Percentiles rank a stretch among this genome's conserved stretches.
These are phyloP conservation scores for Bungarus multicinctus DNA, from an alignment of 2,113 vertebrate species.

Conservation along the genomic window DNA sequence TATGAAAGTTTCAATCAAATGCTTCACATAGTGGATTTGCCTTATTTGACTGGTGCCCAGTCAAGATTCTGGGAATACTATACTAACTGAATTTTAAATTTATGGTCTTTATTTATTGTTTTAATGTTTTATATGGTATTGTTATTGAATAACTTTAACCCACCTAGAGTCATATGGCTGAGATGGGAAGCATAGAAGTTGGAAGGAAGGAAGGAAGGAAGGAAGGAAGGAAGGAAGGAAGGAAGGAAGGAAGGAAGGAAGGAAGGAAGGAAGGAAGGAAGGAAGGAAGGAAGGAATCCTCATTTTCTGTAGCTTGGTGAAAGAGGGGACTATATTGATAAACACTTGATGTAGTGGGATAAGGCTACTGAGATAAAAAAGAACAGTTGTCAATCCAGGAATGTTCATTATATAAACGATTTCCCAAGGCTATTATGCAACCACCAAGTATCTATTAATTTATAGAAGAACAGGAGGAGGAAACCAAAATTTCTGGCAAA, in stretches of 20 bases:
- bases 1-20: not conserved
- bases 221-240: not conserved
- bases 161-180: not conserved
- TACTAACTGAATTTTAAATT: not conserved
- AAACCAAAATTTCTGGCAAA: not conserved
- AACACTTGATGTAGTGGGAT: not conserved
- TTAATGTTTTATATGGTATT: not conserved
- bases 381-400: not conserved
- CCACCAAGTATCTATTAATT: not conserved
- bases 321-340: not conserved
- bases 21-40: not conserved
- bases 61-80: not conserved
- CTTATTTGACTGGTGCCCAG: not conserved
- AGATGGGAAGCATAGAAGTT: not conserved
- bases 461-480: not conserved
- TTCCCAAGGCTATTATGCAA: not conserved
- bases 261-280: too few relatives aligned
- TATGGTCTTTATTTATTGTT: not conserved
- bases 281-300: not conserved
- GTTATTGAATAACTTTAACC: not conserved
- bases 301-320: not conserved
- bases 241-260: not conserved
- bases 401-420: not conserved
- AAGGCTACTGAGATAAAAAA: not conserved
- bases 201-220: not conserved